Base-by-base conservation (phyloP, 2,113 vertebrate species). In the Pogona vitticeps region DNA sequence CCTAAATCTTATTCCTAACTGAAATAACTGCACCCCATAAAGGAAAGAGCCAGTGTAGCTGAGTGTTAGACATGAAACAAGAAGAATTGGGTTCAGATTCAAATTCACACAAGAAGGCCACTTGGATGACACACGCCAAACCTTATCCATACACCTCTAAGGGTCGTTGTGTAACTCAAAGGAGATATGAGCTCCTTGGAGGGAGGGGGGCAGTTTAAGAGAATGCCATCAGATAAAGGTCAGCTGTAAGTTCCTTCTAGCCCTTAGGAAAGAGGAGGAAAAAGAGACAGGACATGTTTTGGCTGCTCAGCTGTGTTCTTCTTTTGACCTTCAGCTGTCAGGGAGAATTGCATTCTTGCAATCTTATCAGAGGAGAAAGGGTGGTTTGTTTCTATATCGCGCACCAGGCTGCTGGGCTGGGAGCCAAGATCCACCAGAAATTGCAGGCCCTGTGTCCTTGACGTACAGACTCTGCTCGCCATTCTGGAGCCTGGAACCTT, bases 281-380 rank as follows among this genome's bases (percentile, higher is more conserved):
- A 75, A 63, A 76, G 58, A 63, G 56, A 76, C 56, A 73, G 67
- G 36, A 15, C 36, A 52, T 26, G 38, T 3, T 83, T 33, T 46
- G n/a, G 23, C 33, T 15, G 80, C 73, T 76, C 80, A 78, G 75
- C 86, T 59, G 26, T 38, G 52, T n/a, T 77, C 71, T 63, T 83
- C 73, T 68, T 61, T 83, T 88, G 81, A 72, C 82, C 82, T 88
- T 84, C 81, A 38, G 76, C 81, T 88, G 87, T 84, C 82, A 58
- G 52, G 82, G 23, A 59, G 87, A 78, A 72, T 83, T 73, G 67
- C 82, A 79, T 88, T 73, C 76, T 36, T 73, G 81, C 87, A 71
- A 67, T 17, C 38, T 84, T 82, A 73, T 84, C 82, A 79, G 87
- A 56, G 61, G 77, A 73, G 85, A 86, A 86, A 71, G 70, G 67